Evolutionary conservation across 1,140 invertebrate genomes (phyloP).

Genomic region (Drosophila santomea): DNA sequence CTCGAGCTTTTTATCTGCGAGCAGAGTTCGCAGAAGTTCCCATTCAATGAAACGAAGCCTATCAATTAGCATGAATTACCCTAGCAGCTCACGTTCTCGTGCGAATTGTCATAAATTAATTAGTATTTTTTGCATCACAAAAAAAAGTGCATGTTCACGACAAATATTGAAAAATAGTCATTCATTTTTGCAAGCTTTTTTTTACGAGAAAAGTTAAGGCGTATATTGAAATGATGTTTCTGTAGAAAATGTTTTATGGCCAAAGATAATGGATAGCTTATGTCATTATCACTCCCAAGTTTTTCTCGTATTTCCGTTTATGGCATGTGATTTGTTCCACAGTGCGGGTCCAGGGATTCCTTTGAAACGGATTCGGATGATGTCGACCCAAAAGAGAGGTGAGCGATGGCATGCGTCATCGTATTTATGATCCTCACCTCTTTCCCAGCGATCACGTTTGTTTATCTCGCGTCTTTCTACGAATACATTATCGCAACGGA

Average conservation of each 20-base stretch:
- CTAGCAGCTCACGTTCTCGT: background rate
- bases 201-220: background rate
- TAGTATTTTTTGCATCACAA: background rate
- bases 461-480: slow-evolving; percentile 33
- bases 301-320: too few species aligned
- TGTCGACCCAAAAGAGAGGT: slow-evolving; percentile 20
- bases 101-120: slow-evolving; percentile 6
- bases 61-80: slow-evolving; percentile 31
- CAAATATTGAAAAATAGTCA: background rate
- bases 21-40: slow-evolving; percentile 21
- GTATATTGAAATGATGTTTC: background rate
- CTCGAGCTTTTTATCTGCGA: slow-evolving; percentile 8
- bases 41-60: slow-evolving; percentile 29
- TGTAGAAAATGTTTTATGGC: too few species aligned
- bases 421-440: slow-evolving; percentile 26
- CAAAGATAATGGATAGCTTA: too few species aligned
- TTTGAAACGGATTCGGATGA: slow-evolving; percentile 22
- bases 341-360: slow-evolving; percentile 37
- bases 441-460: background rate
- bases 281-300: too few species aligned
- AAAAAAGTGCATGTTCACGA: slow-evolving; percentile 11
- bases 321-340: background rate
- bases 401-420: slow-evolving; percentile 36
- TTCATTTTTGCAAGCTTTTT: background rate
- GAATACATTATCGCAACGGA: slow-evolving; percentile 14